A percentile compares a stretch with the other conserved stretches of the same genome.
phyloP scores from a whole-genome alignment of 2,797 vertebrate species.

The Phalloptychus januarius region DNA sequence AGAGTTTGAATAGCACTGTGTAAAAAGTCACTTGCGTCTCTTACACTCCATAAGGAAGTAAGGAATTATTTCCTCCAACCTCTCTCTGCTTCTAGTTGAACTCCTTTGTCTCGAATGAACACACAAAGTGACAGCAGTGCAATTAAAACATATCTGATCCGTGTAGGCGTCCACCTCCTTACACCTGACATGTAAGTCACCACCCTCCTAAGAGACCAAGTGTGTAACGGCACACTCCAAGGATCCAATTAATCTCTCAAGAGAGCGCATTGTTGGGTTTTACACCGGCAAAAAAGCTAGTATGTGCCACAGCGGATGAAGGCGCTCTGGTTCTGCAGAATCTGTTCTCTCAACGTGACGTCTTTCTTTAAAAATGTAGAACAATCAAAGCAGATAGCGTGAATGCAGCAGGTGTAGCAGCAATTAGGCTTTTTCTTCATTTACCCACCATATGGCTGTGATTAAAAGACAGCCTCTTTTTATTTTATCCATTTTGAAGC shows the following conservation, averaged over 20 bases:
- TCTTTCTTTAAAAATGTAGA: conserved; percentile 10
- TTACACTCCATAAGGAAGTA: conserved; percentile 2
- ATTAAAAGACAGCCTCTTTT: conserved; percentile 48
- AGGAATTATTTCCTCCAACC: conserved; percentile 1
- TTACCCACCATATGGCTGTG: conserved; percentile 27
- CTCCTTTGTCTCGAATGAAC: conserved; percentile 3
- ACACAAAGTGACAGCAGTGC: conserved; percentile 22
- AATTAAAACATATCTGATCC: conserved; percentile 48
- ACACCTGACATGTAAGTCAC: conserved; percentile 18
- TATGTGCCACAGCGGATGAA: not conserved
- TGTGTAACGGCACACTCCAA: conserved; percentile 30
- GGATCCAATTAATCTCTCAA: conserved; percentile 52
- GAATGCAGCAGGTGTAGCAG: conserved; percentile 40
- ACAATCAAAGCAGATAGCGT: conserved; percentile 36
- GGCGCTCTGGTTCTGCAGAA: conserved; percentile 11
- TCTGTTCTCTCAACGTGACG: conserved; percentile 4
- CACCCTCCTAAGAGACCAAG: conserved; percentile 33
- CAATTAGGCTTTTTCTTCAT: conserved; percentile 17
- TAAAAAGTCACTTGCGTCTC: conserved; percentile 1
- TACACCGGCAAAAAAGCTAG: conserved; percentile 27
- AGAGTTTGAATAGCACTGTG: not conserved
- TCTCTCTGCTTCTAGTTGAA: conserved; percentile 6
- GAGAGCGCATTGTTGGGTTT: conserved; percentile 34
- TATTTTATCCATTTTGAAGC: conserved; percentile 14
- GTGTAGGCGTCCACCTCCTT: conserved; percentile 18